These are phyloP conservation scores for Dynastes hyllus DNA, from an alignment of 2,888 invertebrate species.

Conservation along the genomic window DNA sequence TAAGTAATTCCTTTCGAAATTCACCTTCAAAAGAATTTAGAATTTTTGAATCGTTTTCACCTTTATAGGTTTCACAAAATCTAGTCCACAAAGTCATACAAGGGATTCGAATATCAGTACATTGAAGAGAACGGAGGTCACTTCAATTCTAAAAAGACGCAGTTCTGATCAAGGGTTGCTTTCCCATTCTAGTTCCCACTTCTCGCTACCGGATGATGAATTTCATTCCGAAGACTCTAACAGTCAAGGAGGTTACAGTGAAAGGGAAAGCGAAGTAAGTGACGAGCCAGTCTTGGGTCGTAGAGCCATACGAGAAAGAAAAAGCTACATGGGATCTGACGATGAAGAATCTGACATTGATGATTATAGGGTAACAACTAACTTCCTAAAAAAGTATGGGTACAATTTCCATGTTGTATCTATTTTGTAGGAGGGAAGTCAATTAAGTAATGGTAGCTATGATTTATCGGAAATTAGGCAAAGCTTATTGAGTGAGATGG, in stretches of 20 bases:
- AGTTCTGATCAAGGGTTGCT: slow-evolving; percentile 73
- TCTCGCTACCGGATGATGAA: slow-evolving; percentile 69
- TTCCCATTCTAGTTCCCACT: slow-evolving; percentile 70
- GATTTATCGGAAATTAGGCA: slow-evolving; percentile 83
- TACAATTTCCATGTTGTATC: not conserved
- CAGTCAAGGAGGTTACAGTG: slow-evolving; percentile 79
- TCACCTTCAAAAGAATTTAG: slow-evolving; percentile 25
- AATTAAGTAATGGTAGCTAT: slow-evolving; percentile 77
- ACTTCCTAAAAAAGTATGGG: not conserved
- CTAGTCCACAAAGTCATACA: slow-evolving; percentile 47
- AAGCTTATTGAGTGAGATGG: slow-evolving; percentile 81
- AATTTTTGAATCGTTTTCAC: slow-evolving; percentile 7
- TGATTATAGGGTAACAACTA: slow-evolving; percentile 72
- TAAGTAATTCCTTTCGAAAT: slow-evolving; percentile 58
- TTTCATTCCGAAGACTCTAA: slow-evolving; percentile 80
- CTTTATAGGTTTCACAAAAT: slow-evolving; percentile 53
- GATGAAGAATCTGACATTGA: slow-evolving; percentile 87
- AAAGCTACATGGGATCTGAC: slow-evolving; percentile 75
- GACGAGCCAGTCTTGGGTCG: slow-evolving; percentile 81
- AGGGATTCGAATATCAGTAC: slow-evolving; percentile 67
- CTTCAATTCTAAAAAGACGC: slow-evolving; percentile 76
- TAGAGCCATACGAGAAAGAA: slow-evolving; percentile 76
- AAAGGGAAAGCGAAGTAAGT: slow-evolving; percentile 78
- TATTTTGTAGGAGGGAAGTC: slow-evolving; percentile 77
- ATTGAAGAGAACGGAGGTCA: slow-evolving; percentile 71